Percentiles rank a stretch among this genome's conserved stretches.
These are phyloP conservation scores for Hyaena hyaena DNA, from an alignment of 2,113 vertebrate genomes.

Conservation along the genomic window DNA sequence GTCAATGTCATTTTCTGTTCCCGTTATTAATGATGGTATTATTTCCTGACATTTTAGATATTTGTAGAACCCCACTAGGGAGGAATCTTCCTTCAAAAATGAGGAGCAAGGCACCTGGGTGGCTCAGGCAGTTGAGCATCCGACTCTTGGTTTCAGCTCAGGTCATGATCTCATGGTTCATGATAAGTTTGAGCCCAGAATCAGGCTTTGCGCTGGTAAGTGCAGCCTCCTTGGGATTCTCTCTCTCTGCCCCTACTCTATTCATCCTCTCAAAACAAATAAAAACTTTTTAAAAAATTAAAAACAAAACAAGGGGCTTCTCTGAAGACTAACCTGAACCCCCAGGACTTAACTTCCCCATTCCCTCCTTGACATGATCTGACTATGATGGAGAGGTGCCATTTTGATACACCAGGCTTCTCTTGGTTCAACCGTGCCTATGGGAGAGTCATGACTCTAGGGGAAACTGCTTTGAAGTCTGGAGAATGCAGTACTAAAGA, in stretches of 20 bases:
- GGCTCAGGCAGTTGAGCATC: too few relatives aligned
- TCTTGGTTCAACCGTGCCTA: background rate
- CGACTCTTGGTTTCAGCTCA: too few relatives aligned
- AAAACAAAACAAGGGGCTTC: background rate
- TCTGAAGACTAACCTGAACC: background rate
- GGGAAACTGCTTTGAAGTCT: background rate
- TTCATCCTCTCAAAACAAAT: too few relatives aligned
- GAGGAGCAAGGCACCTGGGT: background rate
- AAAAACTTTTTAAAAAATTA: too few relatives aligned
- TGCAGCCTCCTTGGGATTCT: too few relatives aligned
- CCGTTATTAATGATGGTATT: background rate
- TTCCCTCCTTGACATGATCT: background rate
- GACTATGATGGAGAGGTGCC: background rate
- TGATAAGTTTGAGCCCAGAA: too few relatives aligned
- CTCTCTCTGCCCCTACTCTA: too few relatives aligned
- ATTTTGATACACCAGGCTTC: accelerated
- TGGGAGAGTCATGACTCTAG: background rate
- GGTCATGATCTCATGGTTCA: too few relatives aligned
- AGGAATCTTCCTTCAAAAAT: background rate
- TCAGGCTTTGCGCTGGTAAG: too few relatives aligned
- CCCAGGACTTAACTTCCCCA: accelerated
- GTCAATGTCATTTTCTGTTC: background rate
- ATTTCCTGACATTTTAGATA: background rate
- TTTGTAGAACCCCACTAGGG: background rate
- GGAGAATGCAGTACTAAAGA: background rate